Percentiles rank a stretch among this genome's conserved stretches.
phyloP scores from a whole-genome alignment of 2,797 vertebrate species.

The Periophthalmus magnuspinnatus region DNA sequence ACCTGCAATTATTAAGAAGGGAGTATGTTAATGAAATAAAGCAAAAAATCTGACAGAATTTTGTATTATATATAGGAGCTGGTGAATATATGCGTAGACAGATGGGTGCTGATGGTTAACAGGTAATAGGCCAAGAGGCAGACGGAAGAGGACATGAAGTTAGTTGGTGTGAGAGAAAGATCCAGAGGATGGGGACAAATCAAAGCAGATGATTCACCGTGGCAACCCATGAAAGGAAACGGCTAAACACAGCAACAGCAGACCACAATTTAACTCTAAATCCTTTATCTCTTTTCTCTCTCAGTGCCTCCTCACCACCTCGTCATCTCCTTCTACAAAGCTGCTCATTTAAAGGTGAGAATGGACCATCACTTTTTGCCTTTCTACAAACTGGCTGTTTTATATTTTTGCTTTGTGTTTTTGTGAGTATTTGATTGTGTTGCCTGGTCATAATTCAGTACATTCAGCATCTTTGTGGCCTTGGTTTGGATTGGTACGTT shows the following conservation, averaged over 20 bases:
- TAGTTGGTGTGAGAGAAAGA: background rate
- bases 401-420: constrained; percentile 44
- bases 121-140: constrained; percentile 2
- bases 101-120: background rate
- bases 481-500: constrained; percentile 56
- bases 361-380: constrained; percentile 14
- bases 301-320: constrained; percentile 92
- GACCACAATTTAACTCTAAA: constrained; percentile 2
- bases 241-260: background rate
- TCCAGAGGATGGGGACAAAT: background rate
- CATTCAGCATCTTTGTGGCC: constrained; percentile 69
- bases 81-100: background rate
- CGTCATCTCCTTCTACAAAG: constrained; percentile 91
- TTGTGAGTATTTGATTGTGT: constrained; percentile 60
- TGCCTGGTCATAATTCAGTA: constrained; percentile 65
- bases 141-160: constrained; percentile 1
- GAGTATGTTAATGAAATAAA: background rate
- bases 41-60: background rate
- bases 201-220: constrained; percentile 1
- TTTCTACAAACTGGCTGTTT: constrained; percentile 8
- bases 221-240: background rate
- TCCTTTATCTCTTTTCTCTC: background rate
- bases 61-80: background rate
- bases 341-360: constrained; percentile 93
- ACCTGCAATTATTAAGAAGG: background rate